Evolutionary conservation across 2,888 invertebrate species (phyloP), one percentile per base, ranked within the genome.

Genomic region (Pyrrhia umbra): DNA sequence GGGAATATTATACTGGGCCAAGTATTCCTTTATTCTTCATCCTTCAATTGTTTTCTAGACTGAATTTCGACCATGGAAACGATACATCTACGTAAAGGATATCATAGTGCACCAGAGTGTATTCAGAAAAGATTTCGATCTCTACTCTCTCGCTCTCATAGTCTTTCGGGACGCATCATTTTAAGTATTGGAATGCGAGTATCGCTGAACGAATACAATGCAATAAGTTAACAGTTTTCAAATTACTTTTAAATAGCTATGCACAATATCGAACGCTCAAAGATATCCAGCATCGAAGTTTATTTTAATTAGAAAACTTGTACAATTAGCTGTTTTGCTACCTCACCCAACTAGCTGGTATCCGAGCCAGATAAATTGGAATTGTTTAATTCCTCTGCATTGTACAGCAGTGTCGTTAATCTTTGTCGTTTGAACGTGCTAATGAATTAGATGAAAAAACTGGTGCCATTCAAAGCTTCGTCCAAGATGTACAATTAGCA

Each of bases 231-330:
- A 43, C 27, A 34, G 45, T 13, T 43, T 20, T 23, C 9, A 15
- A 6, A 50, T 20, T n/a, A 9, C 9, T 39, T 51, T 74, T 68
- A 68, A 69, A 59, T 59, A 54, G 61, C 45, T 15, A 59, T 76
- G 56, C 65, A 63, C 39, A 49, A 63, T 56, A 77, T 76, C 55
- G 63, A 62, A 62, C 49, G 40, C 27, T 42, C 21, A 68, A 77
- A 79, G 66, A 76, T 68, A 75, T 62, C 51, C 77, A 62, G 74
- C 50, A 63, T 61, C 66, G 43, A 80, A 85, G 84, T 85, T 78
- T 82, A 87, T 85, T 87, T 88, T 88, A 90, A 89, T 89, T 88
- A 89, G 85, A 79, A 87, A 90, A 90, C 81, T 89, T 90, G 79
- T 83, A 81, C 86, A 88, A 89, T 89, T 88, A 87, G 83, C 80